These are phyloP conservation scores for Branchinecta sandiegonensis DNA, from an alignment of 2,888 invertebrate species.

Conservation along the genomic window DNA sequence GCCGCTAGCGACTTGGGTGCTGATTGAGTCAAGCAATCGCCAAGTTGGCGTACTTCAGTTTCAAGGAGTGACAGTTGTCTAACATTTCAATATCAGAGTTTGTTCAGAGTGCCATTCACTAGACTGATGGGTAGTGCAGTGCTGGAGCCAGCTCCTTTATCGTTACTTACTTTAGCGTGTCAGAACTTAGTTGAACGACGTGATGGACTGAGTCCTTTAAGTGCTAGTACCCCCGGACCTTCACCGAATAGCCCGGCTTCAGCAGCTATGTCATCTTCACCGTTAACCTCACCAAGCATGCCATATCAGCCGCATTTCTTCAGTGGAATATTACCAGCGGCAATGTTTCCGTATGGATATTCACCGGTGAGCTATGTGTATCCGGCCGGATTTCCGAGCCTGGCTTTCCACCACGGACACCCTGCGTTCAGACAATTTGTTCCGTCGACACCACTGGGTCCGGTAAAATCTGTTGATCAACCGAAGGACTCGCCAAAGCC, in stretches of 20 bases:
- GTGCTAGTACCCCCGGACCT: constrained; percentile 24
- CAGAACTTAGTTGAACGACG: not conserved
- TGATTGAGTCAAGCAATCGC: constrained; percentile 13
- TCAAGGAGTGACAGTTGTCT: constrained; percentile 14
- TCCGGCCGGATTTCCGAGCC: not conserved
- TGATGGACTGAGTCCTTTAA: constrained; percentile 23
- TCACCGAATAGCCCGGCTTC: constrained; percentile 24
- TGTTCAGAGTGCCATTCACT: not conserved
- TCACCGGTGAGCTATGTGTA: constrained; percentile 6
- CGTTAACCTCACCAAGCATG: constrained; percentile 18
- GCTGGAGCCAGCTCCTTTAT: constrained; percentile 8
- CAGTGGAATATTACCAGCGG: constrained; percentile 6
- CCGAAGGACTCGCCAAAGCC: not conserved
- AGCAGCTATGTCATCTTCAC: constrained; percentile 23
- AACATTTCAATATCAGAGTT: constrained; percentile 3
- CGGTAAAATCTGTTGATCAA: constrained; percentile 15
- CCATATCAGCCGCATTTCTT: constrained; percentile 17
- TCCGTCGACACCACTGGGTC: not conserved
- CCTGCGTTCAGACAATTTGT: constrained; percentile 5
- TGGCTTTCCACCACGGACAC: not conserved
- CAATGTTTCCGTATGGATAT: constrained; percentile 12
- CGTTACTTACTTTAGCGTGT: constrained; percentile 2
- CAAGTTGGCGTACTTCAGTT: not conserved
- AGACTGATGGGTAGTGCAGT: constrained; percentile 5
- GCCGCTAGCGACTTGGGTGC: not conserved